Percentiles rank a stretch among this genome's conserved stretches.
These are phyloP conservation scores for Ectobius pallidus DNA, from an alignment of 2,888 invertebrate species.

Conservation along the genomic window DNA sequence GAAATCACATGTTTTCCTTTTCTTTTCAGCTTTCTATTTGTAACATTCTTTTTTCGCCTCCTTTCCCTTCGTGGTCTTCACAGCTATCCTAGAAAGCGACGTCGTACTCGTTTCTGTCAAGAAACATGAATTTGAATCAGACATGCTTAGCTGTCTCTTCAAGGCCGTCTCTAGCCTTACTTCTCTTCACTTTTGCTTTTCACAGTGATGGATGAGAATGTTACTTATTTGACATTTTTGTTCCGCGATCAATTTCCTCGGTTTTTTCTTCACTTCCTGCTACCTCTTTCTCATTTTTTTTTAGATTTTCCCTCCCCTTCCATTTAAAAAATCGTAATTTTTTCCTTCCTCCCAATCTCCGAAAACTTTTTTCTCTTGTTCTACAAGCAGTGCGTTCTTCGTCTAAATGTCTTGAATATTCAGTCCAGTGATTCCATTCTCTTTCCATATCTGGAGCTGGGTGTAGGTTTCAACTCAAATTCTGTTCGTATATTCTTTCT, in stretches of 20 bases:
- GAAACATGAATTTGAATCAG: conserved; percentile 30
- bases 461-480: no score
- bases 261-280: not conserved
- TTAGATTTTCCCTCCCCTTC: conserved; percentile 1
- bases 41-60: not conserved
- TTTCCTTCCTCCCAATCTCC: no score
- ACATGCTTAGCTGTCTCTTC: not conserved
- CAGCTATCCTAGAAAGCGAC: no score
- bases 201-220: conserved; percentile 12
- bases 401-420: no score
- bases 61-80: not conserved
- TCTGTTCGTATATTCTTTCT: no score
- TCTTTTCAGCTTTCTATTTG: not conserved
- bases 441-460: no score
- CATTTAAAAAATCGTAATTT: conserved; percentile 1
- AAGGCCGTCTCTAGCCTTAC: not conserved
- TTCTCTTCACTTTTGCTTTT: not conserved
- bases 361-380: no score
- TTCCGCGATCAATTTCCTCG: not conserved
- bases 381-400: no score
- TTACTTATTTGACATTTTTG: conserved; percentile 17
- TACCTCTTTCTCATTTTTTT: not conserved
- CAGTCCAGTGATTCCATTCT: no score
- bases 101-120: not conserved
- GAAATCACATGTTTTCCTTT: not conserved